Percentiles rank a stretch among this genome's conserved stretches.
phyloP scores from a whole-genome alignment of 2,113 vertebrate genomes.

The Colossoma macropomum region DNA sequence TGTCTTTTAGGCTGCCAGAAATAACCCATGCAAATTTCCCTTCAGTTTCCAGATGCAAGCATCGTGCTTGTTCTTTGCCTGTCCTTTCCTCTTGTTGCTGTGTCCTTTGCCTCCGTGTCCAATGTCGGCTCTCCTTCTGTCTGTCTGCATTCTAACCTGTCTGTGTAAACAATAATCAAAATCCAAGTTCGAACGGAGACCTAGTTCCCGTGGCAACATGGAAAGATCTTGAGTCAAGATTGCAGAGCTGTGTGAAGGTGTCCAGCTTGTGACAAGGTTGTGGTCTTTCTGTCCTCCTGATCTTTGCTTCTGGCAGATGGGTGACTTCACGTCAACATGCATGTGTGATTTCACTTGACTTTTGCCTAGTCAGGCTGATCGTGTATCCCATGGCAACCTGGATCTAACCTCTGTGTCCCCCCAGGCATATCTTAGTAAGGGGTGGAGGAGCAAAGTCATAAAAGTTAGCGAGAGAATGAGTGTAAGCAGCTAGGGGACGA shows the following conservation, averaged over 20 bases:
- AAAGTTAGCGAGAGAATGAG: slow-evolving; percentile 57
- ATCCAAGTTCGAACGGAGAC: background rate
- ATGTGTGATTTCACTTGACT: slow-evolving; percentile 49
- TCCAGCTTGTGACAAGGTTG: background rate
- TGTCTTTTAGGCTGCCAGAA: background rate
- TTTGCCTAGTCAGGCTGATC: slow-evolving; percentile 2
- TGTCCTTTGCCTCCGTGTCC: slow-evolving; percentile 7
- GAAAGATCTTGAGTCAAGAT: background rate
- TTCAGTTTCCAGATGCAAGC: background rate
- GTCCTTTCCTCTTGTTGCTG: background rate
- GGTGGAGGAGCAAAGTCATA: background rate
- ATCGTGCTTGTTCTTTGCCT: background rate
- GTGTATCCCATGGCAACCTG: slow-evolving; percentile 10
- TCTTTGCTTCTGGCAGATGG: background rate
- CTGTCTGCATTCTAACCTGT: background rate
- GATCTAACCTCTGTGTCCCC: background rate
- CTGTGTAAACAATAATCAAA: background rate
- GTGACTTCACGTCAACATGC: background rate
- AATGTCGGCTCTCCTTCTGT: background rate
- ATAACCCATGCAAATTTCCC: background rate
- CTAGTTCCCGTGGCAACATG: slow-evolving; percentile 1
- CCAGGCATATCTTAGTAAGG: background rate
- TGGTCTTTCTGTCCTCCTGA: background rate
- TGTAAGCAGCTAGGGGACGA: slow-evolving; percentile 62
- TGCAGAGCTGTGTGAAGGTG: background rate